A percentile compares a stretch with the other conserved stretches of the same genome.
phyloP scores from a whole-genome alignment of 1,140 invertebrate species.

The Pogonomyrmex barbatus region DNA sequence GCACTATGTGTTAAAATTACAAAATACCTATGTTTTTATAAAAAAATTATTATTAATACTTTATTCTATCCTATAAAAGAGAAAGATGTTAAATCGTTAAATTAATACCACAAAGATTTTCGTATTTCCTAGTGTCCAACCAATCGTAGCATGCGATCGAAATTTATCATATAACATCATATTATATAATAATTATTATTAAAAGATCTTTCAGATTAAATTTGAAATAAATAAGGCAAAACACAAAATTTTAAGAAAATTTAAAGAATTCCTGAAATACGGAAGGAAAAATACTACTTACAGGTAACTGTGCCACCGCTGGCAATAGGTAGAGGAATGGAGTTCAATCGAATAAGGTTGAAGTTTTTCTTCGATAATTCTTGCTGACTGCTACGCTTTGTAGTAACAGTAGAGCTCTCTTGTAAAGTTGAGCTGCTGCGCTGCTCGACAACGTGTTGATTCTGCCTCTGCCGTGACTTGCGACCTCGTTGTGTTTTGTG shows the following conservation, averaged over 20 bases:
- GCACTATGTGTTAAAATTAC: background rate
- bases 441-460: slow-evolving; percentile 81
- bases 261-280: background rate
- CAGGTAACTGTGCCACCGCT: slow-evolving; percentile 91
- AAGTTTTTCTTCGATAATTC: slow-evolving; percentile 84
- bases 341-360: slow-evolving; percentile 89
- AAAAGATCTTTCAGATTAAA: background rate
- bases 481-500: slow-evolving; percentile 82
- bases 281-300: slow-evolving; percentile 81
- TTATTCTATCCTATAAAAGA: background rate
- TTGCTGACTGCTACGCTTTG: slow-evolving; percentile 79
- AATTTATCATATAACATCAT: background rate
- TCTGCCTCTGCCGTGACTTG: slow-evolving; percentile 81
- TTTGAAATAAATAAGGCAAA: background rate
- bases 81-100: background rate
- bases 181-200: background rate
- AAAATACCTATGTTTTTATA: background rate
- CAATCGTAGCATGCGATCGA: background rate
- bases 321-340: slow-evolving; percentile 90
- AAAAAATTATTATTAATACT: slow-evolving; percentile 5
- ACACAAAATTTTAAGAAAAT: background rate
- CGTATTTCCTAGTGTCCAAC: background rate
- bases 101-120: background rate
- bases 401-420: slow-evolving; percentile 79
- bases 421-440: slow-evolving; percentile 81